Evolutionary conservation across 92 coral and sea anemone species (phyloP).

Genomic region (Anthopleura xanthogrammica): DNA sequence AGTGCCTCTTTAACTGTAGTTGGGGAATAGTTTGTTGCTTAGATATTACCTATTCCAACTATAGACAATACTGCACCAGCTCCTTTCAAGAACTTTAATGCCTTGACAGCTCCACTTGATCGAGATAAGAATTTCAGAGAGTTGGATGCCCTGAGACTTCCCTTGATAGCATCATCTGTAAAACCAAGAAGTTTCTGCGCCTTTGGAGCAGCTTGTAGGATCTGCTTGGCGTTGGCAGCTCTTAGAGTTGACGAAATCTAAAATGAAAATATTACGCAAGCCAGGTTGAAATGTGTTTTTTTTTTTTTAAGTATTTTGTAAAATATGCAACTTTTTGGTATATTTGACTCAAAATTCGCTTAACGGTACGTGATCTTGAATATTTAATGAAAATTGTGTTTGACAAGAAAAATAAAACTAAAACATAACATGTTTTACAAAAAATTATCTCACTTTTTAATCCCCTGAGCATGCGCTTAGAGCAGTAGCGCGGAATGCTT

Average conservation of each 20-base stretch:
- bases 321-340: too few species aligned
- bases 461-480: too few species aligned
- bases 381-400: too few species aligned
- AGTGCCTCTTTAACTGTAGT: too few species aligned
- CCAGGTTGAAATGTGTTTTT: neutral
- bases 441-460: too few species aligned
- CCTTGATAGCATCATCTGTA: constrained; percentile 35
- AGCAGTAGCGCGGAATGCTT: too few species aligned
- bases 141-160: constrained; percentile 31
- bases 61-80: constrained; percentile 25
- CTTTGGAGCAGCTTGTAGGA: constrained; percentile 43
- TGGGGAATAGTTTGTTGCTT: neutral
- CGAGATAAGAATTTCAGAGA: neutral
- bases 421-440: too few species aligned
- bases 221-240: constrained; percentile 25
- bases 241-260: constrained; percentile 31
- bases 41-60: constrained; percentile 16
- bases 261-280: too few species aligned
- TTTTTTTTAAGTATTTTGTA: too few species aligned
- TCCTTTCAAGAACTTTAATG: constrained; percentile 15
- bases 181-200: constrained; percentile 35
- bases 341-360: too few species aligned
- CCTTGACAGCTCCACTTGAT: neutral
- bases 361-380: too few species aligned
- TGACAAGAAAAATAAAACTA: too few species aligned